Percentiles rank a stretch among this genome's conserved stretches.
phyloP scores from a whole-genome alignment of 2,797 vertebrate genomes.

The Danio choprae region DNA sequence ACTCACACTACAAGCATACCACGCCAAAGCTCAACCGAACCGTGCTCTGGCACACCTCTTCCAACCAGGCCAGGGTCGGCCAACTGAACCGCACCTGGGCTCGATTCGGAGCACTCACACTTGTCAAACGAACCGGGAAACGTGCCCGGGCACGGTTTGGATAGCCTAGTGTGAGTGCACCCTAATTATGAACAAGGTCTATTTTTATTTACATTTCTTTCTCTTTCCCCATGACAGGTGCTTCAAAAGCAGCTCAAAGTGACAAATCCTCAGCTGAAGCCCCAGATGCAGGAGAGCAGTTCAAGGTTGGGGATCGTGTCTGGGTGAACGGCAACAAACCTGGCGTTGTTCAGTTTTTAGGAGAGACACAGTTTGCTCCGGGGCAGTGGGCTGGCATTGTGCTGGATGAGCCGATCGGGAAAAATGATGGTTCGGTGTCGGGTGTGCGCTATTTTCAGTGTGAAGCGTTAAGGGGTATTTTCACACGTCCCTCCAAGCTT shows the following conservation, averaged over 20 bases:
- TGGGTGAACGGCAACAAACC: conserved; percentile 99
- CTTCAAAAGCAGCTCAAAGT: conserved; percentile 76
- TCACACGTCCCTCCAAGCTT: conserved; percentile 95
- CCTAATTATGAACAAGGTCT: not conserved
- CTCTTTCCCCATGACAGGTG: conserved; percentile 56
- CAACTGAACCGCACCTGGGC: too few relatives aligned
- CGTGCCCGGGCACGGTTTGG: too few relatives aligned
- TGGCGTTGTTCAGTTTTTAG: conserved; percentile 93
- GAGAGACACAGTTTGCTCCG: conserved; percentile 96
- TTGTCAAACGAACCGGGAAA: too few relatives aligned
- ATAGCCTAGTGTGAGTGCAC: too few relatives aligned
- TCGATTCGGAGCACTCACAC: too few relatives aligned
- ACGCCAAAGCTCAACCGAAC: too few relatives aligned
- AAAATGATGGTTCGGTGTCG: conserved; percentile 96
- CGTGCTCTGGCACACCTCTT: too few relatives aligned
- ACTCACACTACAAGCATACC: too few relatives aligned
- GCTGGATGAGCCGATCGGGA: conserved; percentile 94
- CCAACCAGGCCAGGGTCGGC: too few relatives aligned
- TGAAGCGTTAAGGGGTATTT: conserved; percentile 92
- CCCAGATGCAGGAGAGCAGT: conserved; percentile 84
- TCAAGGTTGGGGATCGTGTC: conserved; percentile 90
- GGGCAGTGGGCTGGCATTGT: conserved; percentile 99
- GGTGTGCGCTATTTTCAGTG: conserved; percentile 98
- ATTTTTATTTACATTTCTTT: not conserved
- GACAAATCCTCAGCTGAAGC: conserved; percentile 71